Base-by-base conservation (phyloP, 1,140 invertebrate genomes). In the Mercenaria mercenaria region DNA sequence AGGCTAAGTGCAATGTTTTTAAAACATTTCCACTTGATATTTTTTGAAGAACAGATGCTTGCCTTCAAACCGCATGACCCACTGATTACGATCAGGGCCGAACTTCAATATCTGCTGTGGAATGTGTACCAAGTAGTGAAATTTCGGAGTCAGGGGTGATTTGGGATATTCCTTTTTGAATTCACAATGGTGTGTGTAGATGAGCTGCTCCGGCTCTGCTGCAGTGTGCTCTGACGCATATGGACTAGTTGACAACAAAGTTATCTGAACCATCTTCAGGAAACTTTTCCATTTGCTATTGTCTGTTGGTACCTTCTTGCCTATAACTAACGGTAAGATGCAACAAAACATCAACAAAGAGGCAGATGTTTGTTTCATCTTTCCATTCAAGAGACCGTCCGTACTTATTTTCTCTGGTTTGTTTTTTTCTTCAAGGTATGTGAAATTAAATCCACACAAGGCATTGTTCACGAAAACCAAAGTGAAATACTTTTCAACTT, bases 91-190 rank as follows among this genome's bases (percentile, higher is more conserved):
- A 6, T 32, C 34, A 32, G 74, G 39, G 8, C 61, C n/a, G 32
- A 67, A 29, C 32, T 20, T 67, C 26, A 67, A 37, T 67, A 67
- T 34, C 23, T 67, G 61, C 20, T 67, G 3, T 3, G 86, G 86
- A 56, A 88, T 41, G 61, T 88, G 86, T 20, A 67, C 37, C 59
- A 88, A 52, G 39, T 67, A 88, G 59, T 88, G 86, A n/a, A 88
- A 52, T 37, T 79, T 80, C 6, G 86, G 77, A 47, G 52, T 88
- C 23, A 79, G 32, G 18, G 50, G 37, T 20, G 74, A 37, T 69
- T 67, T 37, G 1, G 59, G 74, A 37, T 88, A 80, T 29, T 79
- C 72, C 11, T 41, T 76, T 50, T 76, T 76, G 72, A 41, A 76
- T 43, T 76, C 72, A 39, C 39, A 47, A 76, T 76, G 72, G 39